Evolutionary conservation across 2,113 vertebrate genomes (phyloP), one percentile per base, ranked within the genome.

Genomic region (Junco hyemalis): DNA sequence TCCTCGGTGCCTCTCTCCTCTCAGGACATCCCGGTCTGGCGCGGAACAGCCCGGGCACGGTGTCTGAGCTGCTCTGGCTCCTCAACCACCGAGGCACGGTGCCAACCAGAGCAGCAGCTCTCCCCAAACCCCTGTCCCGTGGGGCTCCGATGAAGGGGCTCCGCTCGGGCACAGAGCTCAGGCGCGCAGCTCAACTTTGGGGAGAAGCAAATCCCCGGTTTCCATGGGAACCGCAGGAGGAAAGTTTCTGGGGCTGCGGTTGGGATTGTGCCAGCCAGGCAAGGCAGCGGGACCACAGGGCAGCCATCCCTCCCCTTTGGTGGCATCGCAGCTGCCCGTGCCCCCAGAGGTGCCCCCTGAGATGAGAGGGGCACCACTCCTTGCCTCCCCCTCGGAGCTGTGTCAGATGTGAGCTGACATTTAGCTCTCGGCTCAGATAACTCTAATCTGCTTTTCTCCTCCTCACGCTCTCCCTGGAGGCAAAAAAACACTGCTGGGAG

Each of bases 181-280:
- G 47, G 40, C 56, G 56, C 14, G 13, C 26, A 7, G 71, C 60
- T 91, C 87, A 93, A 88, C 80, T 95, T 93, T 71, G 83, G 92
- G 91, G 82, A 88, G 88, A 96, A 93, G 51, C 78, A 40, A 66
- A 92, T 91, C 14, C 71, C 86, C 74, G 4, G 91, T 96, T 96
- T 95, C 96, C 91, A 94, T 95, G 96, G 96, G 86, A 96, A 96
- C 96, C 0, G 6, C 44, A 71, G 83, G 33, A 95, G 83, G 86
- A 94, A 96, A 96, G 91, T 95, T 96, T 93, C 95, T 48, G 72
- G 88, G 88, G 84, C 86, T 85, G 82, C 1, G 2, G 79, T 40
- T 72, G 74, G 56, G 87, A 60, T 48, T 31, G 24, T 35, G 88
- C 79, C 92, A 82, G 66, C 21, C 5, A 1, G 66, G n/a, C 0